These are phyloP conservation scores for Lycocorax pyrrhopterus DNA, from an alignment of 2,113 vertebrate genomes.

Conservation along the genomic window DNA sequence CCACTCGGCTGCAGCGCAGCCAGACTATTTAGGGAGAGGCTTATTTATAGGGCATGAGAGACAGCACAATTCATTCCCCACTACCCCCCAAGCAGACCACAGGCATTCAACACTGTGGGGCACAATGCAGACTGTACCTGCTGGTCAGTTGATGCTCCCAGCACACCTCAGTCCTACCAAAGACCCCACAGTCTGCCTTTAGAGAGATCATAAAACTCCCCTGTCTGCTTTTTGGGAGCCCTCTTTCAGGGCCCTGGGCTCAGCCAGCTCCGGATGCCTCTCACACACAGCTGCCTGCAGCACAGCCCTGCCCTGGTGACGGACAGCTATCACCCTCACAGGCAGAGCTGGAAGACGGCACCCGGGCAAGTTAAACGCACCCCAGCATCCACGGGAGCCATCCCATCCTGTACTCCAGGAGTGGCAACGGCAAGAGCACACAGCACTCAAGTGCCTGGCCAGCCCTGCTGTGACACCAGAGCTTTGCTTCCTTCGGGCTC, in stretches of 20 bases:
- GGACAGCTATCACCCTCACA: neutral
- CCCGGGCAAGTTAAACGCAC: neutral
- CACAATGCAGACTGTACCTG: neutral
- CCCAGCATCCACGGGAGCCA: fast-evolving
- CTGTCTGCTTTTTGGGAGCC: neutral
- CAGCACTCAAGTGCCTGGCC: neutral
- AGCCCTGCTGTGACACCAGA: neutral
- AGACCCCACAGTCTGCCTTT: neutral
- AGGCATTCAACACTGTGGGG: neutral
- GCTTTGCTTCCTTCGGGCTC: neutral
- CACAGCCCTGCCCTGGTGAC: neutral
- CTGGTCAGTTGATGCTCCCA: fast-evolving
- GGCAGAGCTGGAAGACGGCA: neutral
- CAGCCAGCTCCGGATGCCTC: fast-evolving
- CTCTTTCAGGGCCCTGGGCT: neutral
- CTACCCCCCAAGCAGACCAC: neutral
- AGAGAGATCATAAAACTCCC: neutral
- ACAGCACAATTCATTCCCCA: neutral
- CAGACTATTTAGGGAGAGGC: constrained; percentile 38
- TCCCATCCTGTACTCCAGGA: neutral
- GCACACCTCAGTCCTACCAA: neutral
- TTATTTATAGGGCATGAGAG: constrained; percentile 6
- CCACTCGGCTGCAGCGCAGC: neutral
- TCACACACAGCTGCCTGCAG: neutral
- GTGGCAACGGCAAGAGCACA: fast-evolving